Conservation (phyloP, 2,888 invertebrate genomes). For the Geotrupes spiniger region DNA sequence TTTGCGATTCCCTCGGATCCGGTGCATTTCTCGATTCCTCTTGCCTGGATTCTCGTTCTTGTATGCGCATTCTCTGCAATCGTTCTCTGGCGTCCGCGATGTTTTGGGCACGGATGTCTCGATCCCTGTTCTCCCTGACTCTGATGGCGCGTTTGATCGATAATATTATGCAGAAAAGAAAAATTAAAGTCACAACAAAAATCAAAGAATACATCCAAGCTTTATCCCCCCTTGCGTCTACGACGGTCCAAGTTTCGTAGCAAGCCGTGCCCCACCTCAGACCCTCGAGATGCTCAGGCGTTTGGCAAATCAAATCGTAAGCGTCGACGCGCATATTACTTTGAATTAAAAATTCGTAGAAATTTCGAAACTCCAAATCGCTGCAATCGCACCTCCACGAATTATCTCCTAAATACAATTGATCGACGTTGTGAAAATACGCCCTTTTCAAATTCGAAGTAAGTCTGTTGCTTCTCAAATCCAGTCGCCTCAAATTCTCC, state of each 20-base stretch:
- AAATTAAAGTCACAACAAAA: constrained; percentile 54
- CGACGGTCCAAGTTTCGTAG: constrained; percentile 55
- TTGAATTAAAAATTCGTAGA: constrained; percentile 60
- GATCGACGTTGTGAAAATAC: constrained; percentile 60
- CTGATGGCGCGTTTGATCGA: constrained; percentile 57
- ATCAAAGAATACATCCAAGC: constrained; percentile 61
- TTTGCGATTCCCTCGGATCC: constrained; percentile 65
- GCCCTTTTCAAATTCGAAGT: constrained; percentile 59
- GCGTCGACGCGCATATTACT: constrained; percentile 54
- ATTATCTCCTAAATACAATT: constrained; percentile 66
- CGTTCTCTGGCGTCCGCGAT: constrained; percentile 58
- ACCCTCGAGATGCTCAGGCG: constrained; percentile 61
- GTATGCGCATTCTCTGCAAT: constrained; percentile 51
- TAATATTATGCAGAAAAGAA: constrained; percentile 56
- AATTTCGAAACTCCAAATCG: constrained; percentile 58
- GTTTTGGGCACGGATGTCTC: constrained; percentile 52
- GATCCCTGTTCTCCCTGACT: constrained; percentile 52
- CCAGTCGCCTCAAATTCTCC: constrained; percentile 59
- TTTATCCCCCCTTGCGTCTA: constrained; percentile 36
- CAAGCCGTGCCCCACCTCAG: constrained; percentile 70
- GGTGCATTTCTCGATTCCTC: constrained; percentile 59
- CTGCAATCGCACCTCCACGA: constrained; percentile 75
- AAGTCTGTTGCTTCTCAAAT: constrained; percentile 70
- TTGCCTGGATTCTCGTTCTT: constrained; percentile 47
- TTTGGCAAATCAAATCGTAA: constrained; percentile 60